Evolutionary conservation across 1,140 invertebrate genomes (phyloP), one percentile per base, ranked within the genome.

Genomic region (Littorina saxatilis): DNA sequence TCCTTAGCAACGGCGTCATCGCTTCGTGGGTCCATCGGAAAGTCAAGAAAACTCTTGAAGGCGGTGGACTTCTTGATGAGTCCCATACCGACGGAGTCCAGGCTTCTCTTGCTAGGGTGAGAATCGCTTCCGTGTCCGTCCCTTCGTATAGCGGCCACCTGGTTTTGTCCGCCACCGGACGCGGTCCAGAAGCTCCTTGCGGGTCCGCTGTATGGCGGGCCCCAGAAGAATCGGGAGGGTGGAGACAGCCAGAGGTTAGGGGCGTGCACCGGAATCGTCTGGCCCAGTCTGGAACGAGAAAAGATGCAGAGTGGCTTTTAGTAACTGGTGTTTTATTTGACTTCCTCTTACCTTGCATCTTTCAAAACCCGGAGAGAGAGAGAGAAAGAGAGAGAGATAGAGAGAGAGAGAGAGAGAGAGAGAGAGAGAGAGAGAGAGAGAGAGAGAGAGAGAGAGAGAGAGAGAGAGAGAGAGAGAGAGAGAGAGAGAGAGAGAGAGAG

Each of bases 1-100:
- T n/a, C n/a, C 43, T 47, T 47, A 17, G 43, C 43, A 47, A 47
- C 20, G 17, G 68, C 63, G 35, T 68, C 63, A 29, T 13, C 11
- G 27, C 35, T 32, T 13, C 15, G 29, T 9, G 63, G 27, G 43
- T 47, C 70, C 3, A 7, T 23, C 1, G 20, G 37, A 3, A 3
- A 32, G 40, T 47, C 40, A 2, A 73, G 17, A 40, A 73, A 73
- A n/a, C 70, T 73, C 70, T 40, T 1, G 70, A 73, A 73, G 40
- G 23, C 43, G 13, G 70, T 29, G 35, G 72, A 70, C 32, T 52
- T 82, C 52, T 79, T 82, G 50, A 73, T 70, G 1, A 78, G 66
- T 15, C 75, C 81, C 13, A n/a, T 50, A 1, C 73, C 68, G 13
- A 82, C 23, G 29, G 35, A n/a, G 47, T 79, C 75, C 20, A 82